phyloP scores from a whole-genome alignment of 1,140 invertebrate genomes.

The Cydia fagiglandana region DNA sequence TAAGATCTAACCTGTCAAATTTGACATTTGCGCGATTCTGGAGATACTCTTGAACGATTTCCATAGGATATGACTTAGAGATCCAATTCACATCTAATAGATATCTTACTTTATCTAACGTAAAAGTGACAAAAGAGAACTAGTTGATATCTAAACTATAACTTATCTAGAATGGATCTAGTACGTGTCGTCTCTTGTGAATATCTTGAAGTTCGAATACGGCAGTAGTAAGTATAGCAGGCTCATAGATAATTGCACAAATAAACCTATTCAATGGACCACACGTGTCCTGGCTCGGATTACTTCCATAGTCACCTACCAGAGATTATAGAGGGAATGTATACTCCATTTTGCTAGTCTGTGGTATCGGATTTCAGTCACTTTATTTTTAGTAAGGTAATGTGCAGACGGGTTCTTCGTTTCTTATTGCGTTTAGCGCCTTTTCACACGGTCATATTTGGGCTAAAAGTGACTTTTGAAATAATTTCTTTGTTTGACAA shows the following conservation, averaged over 20 bases:
- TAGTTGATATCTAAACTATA: too few species aligned
- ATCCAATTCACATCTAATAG: too few species aligned
- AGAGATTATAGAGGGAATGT: slow-evolving; percentile 21
- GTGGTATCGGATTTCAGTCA: slow-evolving; percentile 16
- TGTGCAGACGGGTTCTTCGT: slow-evolving; percentile 6
- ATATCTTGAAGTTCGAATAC: too few species aligned
- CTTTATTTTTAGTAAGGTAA: slow-evolving; percentile 19
- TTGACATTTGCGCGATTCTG: too few species aligned
- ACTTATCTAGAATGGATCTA: too few species aligned
- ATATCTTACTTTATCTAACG: too few species aligned
- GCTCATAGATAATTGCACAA: slow-evolving; percentile 24
- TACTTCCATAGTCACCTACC: slow-evolving; percentile 8
- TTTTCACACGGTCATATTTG: not conserved
- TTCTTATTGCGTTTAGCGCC: not conserved
- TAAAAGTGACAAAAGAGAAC: too few species aligned
- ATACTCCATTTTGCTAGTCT: slow-evolving; percentile 14
- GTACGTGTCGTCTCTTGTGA: too few species aligned
- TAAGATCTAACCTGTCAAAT: too few species aligned
- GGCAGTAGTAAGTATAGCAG: not conserved
- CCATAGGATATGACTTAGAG: too few species aligned
- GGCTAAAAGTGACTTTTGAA: not conserved
- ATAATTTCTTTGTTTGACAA: not conserved
- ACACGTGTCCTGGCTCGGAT: slow-evolving; percentile 24
- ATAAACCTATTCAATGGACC: slow-evolving; percentile 28
- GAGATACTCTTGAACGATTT: too few species aligned